These are phyloP conservation scores for Drosophila buzzatii DNA, from an alignment of 2,888 invertebrate genomes.

Conservation along the genomic window DNA sequence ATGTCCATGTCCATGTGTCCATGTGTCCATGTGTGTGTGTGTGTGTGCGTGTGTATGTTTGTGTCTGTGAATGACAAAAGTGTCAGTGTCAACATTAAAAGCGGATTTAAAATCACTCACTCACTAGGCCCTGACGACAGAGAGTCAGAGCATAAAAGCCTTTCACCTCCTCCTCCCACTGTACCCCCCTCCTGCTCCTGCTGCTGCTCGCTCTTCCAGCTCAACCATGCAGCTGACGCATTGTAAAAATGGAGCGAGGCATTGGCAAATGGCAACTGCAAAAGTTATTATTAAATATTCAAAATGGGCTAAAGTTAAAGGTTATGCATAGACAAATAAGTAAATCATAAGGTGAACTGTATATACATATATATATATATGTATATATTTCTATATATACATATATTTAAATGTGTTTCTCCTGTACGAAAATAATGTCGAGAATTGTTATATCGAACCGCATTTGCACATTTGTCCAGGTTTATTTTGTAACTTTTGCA, in stretches of 20 bases:
- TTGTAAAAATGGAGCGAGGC: neutral
- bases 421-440: neutral
- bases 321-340: slow-evolving; percentile 19
- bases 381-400: no score
- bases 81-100: slow-evolving; percentile 84
- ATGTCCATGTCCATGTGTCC: neutral
- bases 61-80: slow-evolving; percentile 73
- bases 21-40: slow-evolving; percentile 3
- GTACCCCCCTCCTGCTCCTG: no score
- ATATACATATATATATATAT: neutral
- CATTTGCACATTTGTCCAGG: neutral
- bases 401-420: neutral
- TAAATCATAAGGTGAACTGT: slow-evolving; percentile 1
- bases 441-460: neutral
- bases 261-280: neutral
- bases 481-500: no score
- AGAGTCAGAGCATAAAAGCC: slow-evolving; percentile 70
- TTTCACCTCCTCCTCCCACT: slow-evolving; percentile 48
- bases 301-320: slow-evolving; percentile 37
- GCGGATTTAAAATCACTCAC: slow-evolving; percentile 84
- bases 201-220: neutral
- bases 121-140: slow-evolving; percentile 48
- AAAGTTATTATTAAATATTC: slow-evolving; percentile 45
- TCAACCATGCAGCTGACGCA: slow-evolving; percentile 24
- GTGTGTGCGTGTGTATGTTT: slow-evolving; percentile 5